Conservation (phyloP, 2,797 vertebrate genomes). For the Sebastiscus tertius region DNA sequence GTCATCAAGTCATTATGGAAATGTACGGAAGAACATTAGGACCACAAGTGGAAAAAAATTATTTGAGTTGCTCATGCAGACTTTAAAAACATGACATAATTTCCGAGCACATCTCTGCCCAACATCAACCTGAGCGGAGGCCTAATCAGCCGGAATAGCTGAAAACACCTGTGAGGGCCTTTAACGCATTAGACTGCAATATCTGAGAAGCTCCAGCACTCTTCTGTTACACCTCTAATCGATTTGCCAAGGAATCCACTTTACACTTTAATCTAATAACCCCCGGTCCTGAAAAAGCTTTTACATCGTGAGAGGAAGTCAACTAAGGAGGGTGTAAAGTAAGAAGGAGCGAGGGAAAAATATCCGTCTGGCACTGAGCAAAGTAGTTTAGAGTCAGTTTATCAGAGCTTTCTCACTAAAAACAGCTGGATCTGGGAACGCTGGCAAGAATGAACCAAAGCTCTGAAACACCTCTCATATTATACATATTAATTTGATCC, state of each 20-base stretch:
- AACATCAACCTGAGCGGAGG: background rate
- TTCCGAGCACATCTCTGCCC: background rate
- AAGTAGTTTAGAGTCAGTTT: background rate
- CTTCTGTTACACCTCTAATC: conserved; percentile 70
- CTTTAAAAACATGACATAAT: background rate
- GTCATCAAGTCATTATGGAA: background rate
- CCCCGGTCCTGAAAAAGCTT: conserved; percentile 74
- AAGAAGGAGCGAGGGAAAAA: conserved; percentile 27
- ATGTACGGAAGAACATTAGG: background rate
- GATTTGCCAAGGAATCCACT: conserved; percentile 75
- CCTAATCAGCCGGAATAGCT: background rate
- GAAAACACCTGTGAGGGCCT: conserved; percentile 17
- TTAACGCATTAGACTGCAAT: conserved; percentile 42
- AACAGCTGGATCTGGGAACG: background rate
- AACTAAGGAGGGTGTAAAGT: conserved; percentile 37
- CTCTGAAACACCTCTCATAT: background rate
- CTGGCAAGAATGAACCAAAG: background rate
- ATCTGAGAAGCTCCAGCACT: conserved; percentile 57
- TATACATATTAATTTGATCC: background rate
- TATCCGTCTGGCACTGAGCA: background rate
- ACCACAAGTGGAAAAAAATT: background rate
- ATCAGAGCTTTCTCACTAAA: background rate
- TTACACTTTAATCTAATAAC: conserved; percentile 82
- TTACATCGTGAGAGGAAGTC: conserved; percentile 71
- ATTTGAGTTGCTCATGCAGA: background rate